phyloP scores from a whole-genome alignment of 1,140 invertebrate genomes.

The Metaphire vulgaris region DNA sequence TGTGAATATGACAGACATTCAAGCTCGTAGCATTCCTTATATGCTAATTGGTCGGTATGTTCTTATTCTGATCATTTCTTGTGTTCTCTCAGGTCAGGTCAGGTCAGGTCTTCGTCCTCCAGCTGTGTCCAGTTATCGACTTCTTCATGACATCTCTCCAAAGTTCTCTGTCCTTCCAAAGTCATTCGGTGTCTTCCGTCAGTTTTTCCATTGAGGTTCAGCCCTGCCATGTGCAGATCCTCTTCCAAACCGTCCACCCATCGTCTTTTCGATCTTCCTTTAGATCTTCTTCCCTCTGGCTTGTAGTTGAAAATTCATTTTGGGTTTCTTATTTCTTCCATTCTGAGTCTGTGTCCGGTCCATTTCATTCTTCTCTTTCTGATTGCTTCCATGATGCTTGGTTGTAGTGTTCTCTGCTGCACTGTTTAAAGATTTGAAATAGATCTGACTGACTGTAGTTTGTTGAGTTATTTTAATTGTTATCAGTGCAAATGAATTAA shows the following conservation, averaged over 20 bases:
- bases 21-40: conserved; percentile 83
- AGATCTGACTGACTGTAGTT: neutral
- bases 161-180: no score
- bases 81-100: neutral
- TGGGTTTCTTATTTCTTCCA: no score
- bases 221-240: no score
- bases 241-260: no score
- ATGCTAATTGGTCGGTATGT: conserved; percentile 72
- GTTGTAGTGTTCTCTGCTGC: no score
- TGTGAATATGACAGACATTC: conserved; percentile 92
- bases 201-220: no score
- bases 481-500: neutral
- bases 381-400: conserved; percentile 37
- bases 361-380: conserved; percentile 81
- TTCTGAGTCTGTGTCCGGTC: no score
- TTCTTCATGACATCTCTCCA: neutral
- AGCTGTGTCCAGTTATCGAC: neutral
- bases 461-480: neutral
- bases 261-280: no score
- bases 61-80: conserved; percentile 1
- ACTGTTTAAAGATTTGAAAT: no score
- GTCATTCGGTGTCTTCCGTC: no score
- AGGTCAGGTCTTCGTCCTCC: neutral
- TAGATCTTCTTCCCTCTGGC: no score
- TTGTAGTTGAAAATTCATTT: no score